phyloP scores from a whole-genome alignment of 2,113 vertebrate species.

The Hypomesus transpacificus region DNA sequence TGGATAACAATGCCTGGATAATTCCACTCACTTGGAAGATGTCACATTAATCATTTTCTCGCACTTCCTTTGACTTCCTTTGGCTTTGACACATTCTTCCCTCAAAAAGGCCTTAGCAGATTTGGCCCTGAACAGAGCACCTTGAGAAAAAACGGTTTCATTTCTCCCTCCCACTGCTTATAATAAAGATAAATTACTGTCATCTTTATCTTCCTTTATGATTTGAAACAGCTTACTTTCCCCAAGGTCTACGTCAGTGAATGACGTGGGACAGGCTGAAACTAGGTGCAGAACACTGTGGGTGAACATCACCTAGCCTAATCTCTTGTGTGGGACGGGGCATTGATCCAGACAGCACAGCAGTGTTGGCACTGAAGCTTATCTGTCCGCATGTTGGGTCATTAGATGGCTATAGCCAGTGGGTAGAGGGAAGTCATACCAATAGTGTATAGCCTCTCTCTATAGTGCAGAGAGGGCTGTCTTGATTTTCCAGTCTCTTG shows the following conservation, averaged over 20 bases:
- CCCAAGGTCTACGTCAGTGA: neutral
- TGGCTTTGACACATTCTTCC: slow-evolving; percentile 14
- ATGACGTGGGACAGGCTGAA: slow-evolving; percentile 6
- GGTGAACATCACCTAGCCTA: slow-evolving; percentile 1
- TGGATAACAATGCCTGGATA: too few relatives aligned
- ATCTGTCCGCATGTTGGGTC: slow-evolving; percentile 1
- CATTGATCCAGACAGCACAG: slow-evolving; percentile 27
- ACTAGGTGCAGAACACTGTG: slow-evolving; percentile 9
- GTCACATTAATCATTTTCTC: neutral
- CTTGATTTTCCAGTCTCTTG: too few relatives aligned
- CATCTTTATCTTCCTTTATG: neutral
- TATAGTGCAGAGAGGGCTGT: too few relatives aligned
- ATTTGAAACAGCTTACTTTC: neutral
- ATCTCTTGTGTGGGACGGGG: neutral
- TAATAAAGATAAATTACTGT: slow-evolving; percentile 4
- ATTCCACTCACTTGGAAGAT: too few relatives aligned
- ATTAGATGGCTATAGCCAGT: neutral
- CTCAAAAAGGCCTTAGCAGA: slow-evolving; percentile 10
- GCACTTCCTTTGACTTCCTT: neutral
- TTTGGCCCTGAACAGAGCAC: slow-evolving; percentile 1
- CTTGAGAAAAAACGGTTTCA: slow-evolving; percentile 25
- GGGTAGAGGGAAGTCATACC: too few relatives aligned
- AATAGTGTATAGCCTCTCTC: too few relatives aligned
- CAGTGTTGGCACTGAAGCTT: neutral
- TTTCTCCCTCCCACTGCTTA: slow-evolving; percentile 22